Base-by-base conservation (phyloP, 2,888 invertebrate species). In the Agrotis segetum region DNA sequence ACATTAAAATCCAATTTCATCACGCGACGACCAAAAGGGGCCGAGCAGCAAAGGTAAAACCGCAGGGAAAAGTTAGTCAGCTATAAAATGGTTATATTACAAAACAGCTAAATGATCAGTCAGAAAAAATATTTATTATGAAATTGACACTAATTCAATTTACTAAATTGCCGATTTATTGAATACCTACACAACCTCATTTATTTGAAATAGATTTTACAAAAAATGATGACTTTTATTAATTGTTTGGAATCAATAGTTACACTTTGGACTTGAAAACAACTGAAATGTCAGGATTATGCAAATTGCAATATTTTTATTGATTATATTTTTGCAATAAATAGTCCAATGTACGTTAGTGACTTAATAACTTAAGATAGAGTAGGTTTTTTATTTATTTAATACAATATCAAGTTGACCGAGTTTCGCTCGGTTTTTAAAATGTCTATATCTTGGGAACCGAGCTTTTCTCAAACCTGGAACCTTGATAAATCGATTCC, bases 181-280 rank as follows among this genome's bases (percentile, higher is more conserved):
- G 13, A 52, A 3, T 34, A 34, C 34, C 34, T 34, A 11, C 24
- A 7, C 2, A 16, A 47, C 14, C 52, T 14, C 6, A 21, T 21
- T 6, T 50, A 50, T 50, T 19, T 19, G 13, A 19, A 50, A 5
- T 1, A 50, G 4, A 13, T 17, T 47, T 17, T 6, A 47, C 47
- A 50, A 19, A 13, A 19, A 19, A 50, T 19, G 19, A 50, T 50
- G 19, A 50, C 16, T 1, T 13, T 13, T 50, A 13, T 13, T 50
- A 13, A 13, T 11, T 50, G 4, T 19, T 19, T 19, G 4, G 52
- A 2, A 21, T 21, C 52, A 52, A 14, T 21, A 50, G 11, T 50
- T 50, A 50, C 7, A 21, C 52, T 52, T 52, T 52, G 52, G 52
- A 21, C 52, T 52, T 52, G 21, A 52, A 40, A 52, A 52, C 21